Conservation (phyloP, 2,888 invertebrate species). For the Nephrotoma appendiculata region DNA sequence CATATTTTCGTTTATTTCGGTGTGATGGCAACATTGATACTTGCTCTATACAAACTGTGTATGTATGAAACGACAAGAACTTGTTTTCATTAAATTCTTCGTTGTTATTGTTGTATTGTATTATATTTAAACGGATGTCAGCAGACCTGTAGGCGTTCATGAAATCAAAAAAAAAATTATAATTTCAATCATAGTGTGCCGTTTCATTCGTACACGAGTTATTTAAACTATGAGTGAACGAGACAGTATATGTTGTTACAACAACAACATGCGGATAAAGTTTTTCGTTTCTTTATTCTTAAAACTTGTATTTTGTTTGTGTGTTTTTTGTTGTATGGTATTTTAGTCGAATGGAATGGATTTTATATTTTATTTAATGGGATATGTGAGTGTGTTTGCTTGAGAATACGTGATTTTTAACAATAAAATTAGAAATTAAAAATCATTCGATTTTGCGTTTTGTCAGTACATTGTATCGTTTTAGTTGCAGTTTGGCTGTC, state of each 20-base stretch:
- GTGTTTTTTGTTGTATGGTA: background rate
- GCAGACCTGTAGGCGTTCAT: constrained; percentile 23
- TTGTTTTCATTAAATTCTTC: background rate
- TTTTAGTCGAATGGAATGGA: background rate
- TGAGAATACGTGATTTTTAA: background rate
- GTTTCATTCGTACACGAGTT: background rate
- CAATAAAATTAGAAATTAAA: background rate
- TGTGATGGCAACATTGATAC: background rate
- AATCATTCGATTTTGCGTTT: background rate
- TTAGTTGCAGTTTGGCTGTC: too few species aligned
- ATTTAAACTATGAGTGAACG: background rate
- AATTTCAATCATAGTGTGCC: background rate
- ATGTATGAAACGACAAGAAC: background rate
- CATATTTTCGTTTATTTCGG: background rate
- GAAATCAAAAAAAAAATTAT: background rate
- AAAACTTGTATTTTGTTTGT: background rate
- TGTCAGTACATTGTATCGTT: background rate
- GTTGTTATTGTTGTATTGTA: constrained; percentile 36
- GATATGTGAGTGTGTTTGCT: background rate
- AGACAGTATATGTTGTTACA: background rate
- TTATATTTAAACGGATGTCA: constrained; percentile 47
- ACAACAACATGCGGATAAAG: background rate
- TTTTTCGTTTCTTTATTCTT: background rate
- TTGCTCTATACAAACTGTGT: background rate
- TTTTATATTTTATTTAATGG: background rate